Evolutionary conservation across 64 coral and sea anemone genomes (phyloP).

Genomic region (Actinia equina): DNA sequence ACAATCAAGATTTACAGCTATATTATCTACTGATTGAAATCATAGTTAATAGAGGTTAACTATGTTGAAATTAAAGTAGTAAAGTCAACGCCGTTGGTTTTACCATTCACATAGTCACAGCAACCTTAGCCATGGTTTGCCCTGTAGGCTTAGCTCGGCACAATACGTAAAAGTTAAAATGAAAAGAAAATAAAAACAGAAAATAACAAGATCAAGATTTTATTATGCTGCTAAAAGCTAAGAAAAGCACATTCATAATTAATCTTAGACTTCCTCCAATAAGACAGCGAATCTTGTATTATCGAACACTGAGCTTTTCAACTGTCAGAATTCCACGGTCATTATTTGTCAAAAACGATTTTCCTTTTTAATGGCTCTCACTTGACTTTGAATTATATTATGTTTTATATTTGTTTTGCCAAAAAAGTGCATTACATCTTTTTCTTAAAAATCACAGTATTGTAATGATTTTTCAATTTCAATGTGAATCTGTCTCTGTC

Average conservation of each 20-base stretch:
- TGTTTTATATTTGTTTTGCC: neutral
- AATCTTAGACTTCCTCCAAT: neutral
- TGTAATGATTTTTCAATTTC: neutral
- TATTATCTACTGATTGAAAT: no score
- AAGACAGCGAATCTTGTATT: neutral
- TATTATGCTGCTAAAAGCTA: neutral
- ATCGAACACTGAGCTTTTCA: no score
- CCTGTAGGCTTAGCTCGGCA: no score
- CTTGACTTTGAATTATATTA: neutral
- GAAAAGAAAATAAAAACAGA: no score
- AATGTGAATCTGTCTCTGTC: neutral
- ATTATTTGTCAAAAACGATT: neutral
- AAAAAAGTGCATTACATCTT: neutral
- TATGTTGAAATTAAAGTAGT: no score
- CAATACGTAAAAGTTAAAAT: no score
- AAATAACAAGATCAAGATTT: no score
- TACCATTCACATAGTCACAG: no score
- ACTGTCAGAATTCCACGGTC: conserved; percentile 1
- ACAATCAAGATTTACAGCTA: neutral
- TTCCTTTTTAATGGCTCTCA: neutral
- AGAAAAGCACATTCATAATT: neutral
- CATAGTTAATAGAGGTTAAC: no score
- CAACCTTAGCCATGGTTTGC: no score
- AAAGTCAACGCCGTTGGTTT: neutral
- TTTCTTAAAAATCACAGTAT: neutral